Conservation (phyloP, 2,113 vertebrate genomes). For the Passerina amoena region DNA sequence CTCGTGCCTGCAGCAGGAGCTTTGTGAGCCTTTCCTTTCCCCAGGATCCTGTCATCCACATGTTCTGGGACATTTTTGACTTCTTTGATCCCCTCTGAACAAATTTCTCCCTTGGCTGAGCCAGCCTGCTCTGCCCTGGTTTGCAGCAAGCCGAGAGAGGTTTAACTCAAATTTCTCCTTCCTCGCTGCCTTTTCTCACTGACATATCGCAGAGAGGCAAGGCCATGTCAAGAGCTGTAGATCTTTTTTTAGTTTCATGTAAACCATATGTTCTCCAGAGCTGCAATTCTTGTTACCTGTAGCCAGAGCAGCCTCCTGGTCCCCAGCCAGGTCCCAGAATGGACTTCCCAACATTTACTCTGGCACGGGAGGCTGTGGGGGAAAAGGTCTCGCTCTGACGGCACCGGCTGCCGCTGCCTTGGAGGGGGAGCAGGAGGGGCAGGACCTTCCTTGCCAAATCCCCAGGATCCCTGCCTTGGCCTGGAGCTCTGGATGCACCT, state of each 20-base stretch:
- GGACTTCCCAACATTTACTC: conserved; percentile 46
- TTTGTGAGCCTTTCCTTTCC: rapidly evolving
- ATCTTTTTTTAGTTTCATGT: conserved; percentile 32
- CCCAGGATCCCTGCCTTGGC: background rate
- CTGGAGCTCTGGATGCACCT: background rate
- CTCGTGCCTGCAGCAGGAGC: background rate
- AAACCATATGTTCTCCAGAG: conserved; percentile 32
- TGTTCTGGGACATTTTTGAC: background rate
- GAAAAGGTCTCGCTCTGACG: background rate
- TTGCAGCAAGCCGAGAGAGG: background rate
- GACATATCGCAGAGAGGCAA: background rate
- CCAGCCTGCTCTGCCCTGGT: background rate
- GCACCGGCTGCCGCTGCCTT: background rate
- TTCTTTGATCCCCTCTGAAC: background rate
- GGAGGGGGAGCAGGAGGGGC: background rate
- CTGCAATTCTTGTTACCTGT: conserved; percentile 41
- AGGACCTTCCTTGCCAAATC: background rate
- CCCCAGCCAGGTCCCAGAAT: conserved; percentile 35
- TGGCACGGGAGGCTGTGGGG: conserved; percentile 14
- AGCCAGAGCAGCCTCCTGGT: conserved; percentile 58
- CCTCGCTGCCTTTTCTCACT: background rate
- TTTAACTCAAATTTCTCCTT: conserved; percentile 29
- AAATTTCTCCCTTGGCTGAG: background rate
- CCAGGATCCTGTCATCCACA: rapidly evolving
- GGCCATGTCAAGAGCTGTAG: conserved; percentile 16